Conservation (phyloP, 2,113 vertebrate species). For the Suricata suricatta region DNA sequence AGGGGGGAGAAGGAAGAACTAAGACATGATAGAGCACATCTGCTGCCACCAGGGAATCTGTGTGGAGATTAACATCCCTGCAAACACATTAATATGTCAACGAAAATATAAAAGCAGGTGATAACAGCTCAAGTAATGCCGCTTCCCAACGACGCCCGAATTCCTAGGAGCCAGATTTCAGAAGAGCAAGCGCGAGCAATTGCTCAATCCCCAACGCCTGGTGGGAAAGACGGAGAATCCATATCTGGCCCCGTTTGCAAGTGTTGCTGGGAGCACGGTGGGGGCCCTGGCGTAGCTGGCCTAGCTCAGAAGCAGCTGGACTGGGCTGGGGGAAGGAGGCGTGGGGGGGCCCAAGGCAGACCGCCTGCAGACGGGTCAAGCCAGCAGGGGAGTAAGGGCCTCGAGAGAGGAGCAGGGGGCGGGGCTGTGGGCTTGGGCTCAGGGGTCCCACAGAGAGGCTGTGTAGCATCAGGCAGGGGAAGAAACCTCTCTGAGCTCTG, state of each 20-base stretch:
- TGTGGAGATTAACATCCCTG: conserved; percentile 83
- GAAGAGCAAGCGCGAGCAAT: conserved; percentile 79
- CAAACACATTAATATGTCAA: conserved; percentile 81
- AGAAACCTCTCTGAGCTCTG: background rate
- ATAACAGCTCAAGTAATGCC: conserved; percentile 84
- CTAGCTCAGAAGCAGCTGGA: background rate
- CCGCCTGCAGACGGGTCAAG: background rate
- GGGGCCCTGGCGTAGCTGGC: background rate
- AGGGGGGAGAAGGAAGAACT: background rate
- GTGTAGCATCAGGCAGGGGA: background rate
- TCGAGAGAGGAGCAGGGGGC: background rate
- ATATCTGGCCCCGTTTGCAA: background rate
- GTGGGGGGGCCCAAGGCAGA: background rate
- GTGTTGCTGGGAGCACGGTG: background rate
- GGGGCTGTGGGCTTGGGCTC: background rate
- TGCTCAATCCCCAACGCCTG: conserved; percentile 74
- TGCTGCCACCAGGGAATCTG: conserved; percentile 85
- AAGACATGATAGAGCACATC: conserved; percentile 82
- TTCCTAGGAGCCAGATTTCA: conserved; percentile 85
- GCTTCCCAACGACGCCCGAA: conserved; percentile 78
- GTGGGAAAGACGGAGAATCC: conserved; percentile 70
- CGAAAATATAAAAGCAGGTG: conserved; percentile 86
- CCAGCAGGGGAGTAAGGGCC: background rate
- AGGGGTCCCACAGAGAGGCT: background rate
- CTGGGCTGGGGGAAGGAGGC: background rate